Evolutionary conservation across 1,140 invertebrate species (phyloP), one percentile per base, ranked within the genome.

Genomic region (Calephelis virginiensis): DNA sequence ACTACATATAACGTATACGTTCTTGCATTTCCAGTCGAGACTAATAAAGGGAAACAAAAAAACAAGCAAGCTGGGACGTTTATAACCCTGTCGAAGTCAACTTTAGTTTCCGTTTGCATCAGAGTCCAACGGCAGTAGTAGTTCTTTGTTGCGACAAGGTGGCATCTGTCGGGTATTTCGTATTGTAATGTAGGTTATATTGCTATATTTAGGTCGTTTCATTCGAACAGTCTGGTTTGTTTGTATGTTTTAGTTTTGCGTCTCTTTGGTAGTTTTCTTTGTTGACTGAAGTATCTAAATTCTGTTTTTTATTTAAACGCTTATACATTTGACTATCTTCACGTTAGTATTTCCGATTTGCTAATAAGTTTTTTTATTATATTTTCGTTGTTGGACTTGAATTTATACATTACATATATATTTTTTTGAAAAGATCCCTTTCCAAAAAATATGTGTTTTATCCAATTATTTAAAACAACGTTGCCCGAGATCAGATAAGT

Each of bases 41-140:
- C 75, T 83, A 72, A 76, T 85, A 80, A 82, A 81, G 82, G 68
- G 69, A 70, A 75, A 80, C 79, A 85, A 84, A 85, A 85, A 86
- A 75, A 67, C 60, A 12, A 56, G 72, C 69, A 76, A 77, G 80
- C 76, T 74, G 74, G 72, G 64, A 73, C 71, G 72, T 70, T 85
- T 86, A 76, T 79, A 83, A 88, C 86, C 81, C 76, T 87, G 84
- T 86, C 81, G 66, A 74, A 71, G 61, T 73, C 47, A 68, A 81
- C 69, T 78, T 76, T 74, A 71, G 72, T 68, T 53, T 61, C 62
- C 68, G 72, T 70, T 66, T 68, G 68, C 70, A 66, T 68, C 68
- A 73, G 71, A 75, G 74, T 65, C 72, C 69, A 76, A 77, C 74
- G 64, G 61, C 67, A 61, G 73, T 64, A 59, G 53, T 59, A 46